These are phyloP conservation scores for Setophaga petechia DNA, from an alignment of 2,113 vertebrate genomes.

Conservation along the genomic window DNA sequence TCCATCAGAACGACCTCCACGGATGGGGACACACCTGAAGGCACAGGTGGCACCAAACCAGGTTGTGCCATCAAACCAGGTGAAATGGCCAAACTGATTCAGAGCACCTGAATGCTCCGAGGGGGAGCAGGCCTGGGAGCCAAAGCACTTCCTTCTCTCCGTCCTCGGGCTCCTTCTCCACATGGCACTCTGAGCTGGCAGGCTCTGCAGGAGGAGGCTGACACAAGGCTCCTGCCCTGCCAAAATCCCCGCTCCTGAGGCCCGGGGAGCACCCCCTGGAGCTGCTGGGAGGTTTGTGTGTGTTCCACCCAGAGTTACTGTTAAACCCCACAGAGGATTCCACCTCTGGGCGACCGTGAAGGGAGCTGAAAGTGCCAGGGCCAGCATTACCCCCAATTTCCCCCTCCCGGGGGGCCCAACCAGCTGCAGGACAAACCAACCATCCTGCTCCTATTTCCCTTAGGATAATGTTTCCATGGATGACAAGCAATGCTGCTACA, in stretches of 20 bases:
- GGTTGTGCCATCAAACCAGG: conserved; percentile 55
- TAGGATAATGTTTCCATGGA: conserved; percentile 68
- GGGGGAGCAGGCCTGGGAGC: conserved; percentile 35
- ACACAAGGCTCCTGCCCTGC: conserved; percentile 25
- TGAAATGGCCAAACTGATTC: conserved; percentile 69
- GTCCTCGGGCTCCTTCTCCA: background rate
- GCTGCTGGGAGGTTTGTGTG: conserved; percentile 74
- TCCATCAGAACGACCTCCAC: background rate
- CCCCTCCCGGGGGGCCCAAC: conserved; percentile 38
- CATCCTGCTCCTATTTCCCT: conserved; percentile 71
- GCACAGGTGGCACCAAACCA: conserved; percentile 62
- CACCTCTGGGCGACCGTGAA: conserved; percentile 67
- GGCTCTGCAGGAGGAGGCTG: background rate
- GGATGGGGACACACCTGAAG: conserved; percentile 10
- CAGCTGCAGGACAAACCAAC: conserved; percentile 59
- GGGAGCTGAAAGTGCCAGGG: conserved; percentile 79
- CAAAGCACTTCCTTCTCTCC: background rate
- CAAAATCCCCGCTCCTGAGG: background rate
- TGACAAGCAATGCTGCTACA: conserved; percentile 40
- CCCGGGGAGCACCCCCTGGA: conserved; percentile 46
- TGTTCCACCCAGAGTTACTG: conserved; percentile 72
- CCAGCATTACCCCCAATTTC: conserved; percentile 51
- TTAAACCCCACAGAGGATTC: conserved; percentile 70
- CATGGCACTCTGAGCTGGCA: background rate
- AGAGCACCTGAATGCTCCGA: conserved; percentile 53